Percentiles rank a stretch among this genome's conserved stretches.
These are phyloP conservation scores for Ceratothoa steindachneri DNA, from an alignment of 2,888 invertebrate species.

Conservation along the genomic window DNA sequence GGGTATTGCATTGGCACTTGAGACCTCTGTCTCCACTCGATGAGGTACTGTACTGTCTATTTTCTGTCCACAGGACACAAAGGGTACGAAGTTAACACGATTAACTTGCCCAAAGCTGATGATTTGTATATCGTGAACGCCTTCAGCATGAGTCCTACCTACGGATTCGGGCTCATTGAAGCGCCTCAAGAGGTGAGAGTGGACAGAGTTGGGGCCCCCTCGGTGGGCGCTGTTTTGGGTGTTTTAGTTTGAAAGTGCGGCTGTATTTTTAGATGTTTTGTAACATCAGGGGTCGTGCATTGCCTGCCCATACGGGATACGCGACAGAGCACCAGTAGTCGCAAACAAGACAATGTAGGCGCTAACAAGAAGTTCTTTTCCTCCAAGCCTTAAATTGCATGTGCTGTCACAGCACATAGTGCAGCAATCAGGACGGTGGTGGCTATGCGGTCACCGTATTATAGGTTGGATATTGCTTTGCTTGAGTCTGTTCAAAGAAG, in stretches of 20 bases:
- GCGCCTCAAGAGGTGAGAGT: conserved; percentile 55
- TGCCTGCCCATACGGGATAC: no score
- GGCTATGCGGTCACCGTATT: no score
- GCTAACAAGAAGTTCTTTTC: no score
- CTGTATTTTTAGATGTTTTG: neutral
- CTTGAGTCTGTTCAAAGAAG: no score
- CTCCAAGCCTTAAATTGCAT: no score
- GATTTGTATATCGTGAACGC: conserved; percentile 58
- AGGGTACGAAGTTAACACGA: conserved; percentile 53
- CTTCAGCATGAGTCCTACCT: conserved; percentile 56
- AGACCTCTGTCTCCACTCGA: neutral
- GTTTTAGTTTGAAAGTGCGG: neutral
- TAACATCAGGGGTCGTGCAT: no score
- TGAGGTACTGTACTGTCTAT: neutral
- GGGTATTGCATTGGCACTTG: conserved; percentile 42
- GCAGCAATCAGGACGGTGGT: no score
- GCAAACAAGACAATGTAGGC: no score
- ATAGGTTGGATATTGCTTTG: no score
- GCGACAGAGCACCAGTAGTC: no score
- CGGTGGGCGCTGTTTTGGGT: no score
- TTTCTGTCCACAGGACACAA: conserved; percentile 49
- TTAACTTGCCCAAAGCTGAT: conserved; percentile 53
- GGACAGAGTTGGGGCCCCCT: conserved; percentile 51
- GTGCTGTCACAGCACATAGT: no score
- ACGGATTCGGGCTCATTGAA: conserved; percentile 57